A percentile compares a stretch with the other conserved stretches of the same genome.
Conservation (phyloP, 2,888 invertebrate genomes). For the Euzetes globulus region DNA sequence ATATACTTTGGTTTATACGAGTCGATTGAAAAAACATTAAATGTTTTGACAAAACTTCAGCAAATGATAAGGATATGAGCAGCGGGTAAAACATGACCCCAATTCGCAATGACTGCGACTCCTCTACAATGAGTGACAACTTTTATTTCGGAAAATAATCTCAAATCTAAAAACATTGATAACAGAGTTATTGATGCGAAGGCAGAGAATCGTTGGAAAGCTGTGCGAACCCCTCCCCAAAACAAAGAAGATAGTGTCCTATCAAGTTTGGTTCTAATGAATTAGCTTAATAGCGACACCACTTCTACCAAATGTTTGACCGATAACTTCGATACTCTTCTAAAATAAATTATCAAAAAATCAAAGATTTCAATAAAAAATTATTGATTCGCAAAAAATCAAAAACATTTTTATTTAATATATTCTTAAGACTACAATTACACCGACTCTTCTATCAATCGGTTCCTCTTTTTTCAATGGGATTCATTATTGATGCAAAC, state of each 20-base stretch:
- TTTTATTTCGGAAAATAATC: conserved; percentile 1
- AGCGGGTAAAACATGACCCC: conserved; percentile 16
- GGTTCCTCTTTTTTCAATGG: too few species aligned
- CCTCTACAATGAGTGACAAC: conserved; percentile 1
- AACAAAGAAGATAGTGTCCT: background rate
- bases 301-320: background rate
- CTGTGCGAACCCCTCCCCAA: background rate
- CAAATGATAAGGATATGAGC: background rate
- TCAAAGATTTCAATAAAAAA: background rate
- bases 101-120: background rate
- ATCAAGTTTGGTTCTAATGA: background rate
- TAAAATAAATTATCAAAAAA: too few species aligned
- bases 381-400: background rate
- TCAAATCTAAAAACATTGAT: background rate
- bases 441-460: too few species aligned
- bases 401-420: too few species aligned
- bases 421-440: too few species aligned
- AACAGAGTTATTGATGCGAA: background rate
- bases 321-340: background rate
- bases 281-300: background rate
- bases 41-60: background rate
- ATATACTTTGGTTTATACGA: background rate
- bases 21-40: background rate
- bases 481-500: too few species aligned
- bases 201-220: background rate